A percentile compares a stretch with the other conserved stretches of the same genome.
Conservation (phyloP, 2,888 invertebrate genomes). For the Patella caerulea region DNA sequence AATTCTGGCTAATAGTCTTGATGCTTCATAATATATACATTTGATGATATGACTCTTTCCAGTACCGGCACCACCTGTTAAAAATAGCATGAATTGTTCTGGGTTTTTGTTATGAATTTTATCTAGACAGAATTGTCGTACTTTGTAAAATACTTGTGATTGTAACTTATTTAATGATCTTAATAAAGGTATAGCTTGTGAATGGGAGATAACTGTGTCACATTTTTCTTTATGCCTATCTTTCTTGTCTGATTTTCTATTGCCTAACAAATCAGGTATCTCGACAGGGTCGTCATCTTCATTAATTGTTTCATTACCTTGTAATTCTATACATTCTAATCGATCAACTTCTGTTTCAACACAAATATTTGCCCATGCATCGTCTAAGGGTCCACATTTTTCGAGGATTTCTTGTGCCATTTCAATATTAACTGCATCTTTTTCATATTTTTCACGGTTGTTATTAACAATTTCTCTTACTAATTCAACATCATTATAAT, state of each 20-base stretch:
- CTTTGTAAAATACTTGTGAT: constrained; percentile 22
- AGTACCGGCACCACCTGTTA: constrained; percentile 23
- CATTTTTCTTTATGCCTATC: not conserved
- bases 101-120: not conserved
- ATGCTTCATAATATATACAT: constrained; percentile 24
- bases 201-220: not conserved
- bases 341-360: constrained; percentile 13
- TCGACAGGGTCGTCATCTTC: not conserved
- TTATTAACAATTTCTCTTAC: not conserved
- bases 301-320: not conserved
- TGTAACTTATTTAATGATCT: constrained; percentile 23
- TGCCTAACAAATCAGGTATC: not conserved
- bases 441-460: constrained; percentile 9
- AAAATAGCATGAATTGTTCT: constrained; percentile 20
- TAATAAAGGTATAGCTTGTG: constrained; percentile 6
- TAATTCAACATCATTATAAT: not conserved
- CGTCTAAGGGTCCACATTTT: not conserved
- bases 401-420: constrained; percentile 3
- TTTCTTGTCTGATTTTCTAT: not conserved
- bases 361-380: constrained; percentile 17
- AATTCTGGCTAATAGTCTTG: constrained; percentile 4
- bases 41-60: constrained; percentile 24
- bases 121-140: constrained; percentile 25
- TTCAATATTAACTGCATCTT: not conserved
- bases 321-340: not conserved